phyloP scores from a whole-genome alignment of 2,113 vertebrate genomes.

The Piprites chloris region DNA sequence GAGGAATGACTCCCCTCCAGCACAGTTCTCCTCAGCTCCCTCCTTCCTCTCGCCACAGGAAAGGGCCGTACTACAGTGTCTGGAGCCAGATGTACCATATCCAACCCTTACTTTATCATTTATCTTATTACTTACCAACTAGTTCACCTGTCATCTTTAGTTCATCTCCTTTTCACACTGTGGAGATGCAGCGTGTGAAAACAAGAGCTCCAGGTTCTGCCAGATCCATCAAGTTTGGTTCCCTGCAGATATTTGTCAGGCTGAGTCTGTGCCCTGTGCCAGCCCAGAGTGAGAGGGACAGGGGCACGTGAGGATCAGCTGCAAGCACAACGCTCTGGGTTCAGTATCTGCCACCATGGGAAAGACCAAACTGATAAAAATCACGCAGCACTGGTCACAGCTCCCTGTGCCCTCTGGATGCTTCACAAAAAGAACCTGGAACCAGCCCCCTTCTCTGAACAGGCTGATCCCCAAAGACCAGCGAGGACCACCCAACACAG shows the following conservation, averaged over 20 bases:
- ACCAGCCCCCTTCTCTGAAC: accelerated
- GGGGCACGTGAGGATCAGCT: accelerated
- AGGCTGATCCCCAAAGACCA: accelerated
- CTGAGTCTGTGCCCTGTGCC: not conserved
- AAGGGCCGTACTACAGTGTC: accelerated
- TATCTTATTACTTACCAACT: accelerated
- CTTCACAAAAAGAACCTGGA: accelerated
- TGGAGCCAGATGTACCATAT: accelerated
- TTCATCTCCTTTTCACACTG: not conserved
- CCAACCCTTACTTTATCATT: accelerated
- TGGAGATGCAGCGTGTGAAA: accelerated
- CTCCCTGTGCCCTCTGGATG: accelerated
- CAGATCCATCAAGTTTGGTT: accelerated
- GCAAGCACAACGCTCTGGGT: accelerated
- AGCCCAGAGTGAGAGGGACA: accelerated
- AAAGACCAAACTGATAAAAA: accelerated
- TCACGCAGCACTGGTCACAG: accelerated
- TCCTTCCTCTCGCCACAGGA: not conserved
- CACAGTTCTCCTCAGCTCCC: not conserved
- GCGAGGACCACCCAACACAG: accelerated
- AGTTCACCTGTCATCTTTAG: not conserved
- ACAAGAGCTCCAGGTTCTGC: accelerated
- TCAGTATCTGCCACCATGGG: accelerated
- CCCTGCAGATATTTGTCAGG: accelerated
- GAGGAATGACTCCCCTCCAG: accelerated